Conservation (phyloP, 64 coral and sea anemone species). For the Stichodactyla mertensii region DNA sequence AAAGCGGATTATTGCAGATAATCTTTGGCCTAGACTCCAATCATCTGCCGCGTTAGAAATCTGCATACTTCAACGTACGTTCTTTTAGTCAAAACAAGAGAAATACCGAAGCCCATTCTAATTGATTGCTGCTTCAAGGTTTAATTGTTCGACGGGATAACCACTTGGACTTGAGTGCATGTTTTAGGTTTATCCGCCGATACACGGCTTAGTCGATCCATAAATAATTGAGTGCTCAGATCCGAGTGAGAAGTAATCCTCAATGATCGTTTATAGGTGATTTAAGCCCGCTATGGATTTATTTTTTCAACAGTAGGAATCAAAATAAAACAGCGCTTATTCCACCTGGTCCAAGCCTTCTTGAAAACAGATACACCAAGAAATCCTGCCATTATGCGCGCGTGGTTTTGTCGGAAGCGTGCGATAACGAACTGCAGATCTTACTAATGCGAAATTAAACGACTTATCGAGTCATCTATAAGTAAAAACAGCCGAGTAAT, state of each 20-base stretch:
- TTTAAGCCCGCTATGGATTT: not conserved
- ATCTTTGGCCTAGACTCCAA: slow-evolving; percentile 10
- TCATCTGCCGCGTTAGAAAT: not conserved
- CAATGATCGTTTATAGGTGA: not conserved
- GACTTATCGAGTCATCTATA: slow-evolving; percentile 23
- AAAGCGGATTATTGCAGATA: slow-evolving; percentile 17
- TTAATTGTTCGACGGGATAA: slow-evolving; percentile 4
- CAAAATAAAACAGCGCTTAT: not conserved
- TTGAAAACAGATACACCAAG: slow-evolving; percentile 6
- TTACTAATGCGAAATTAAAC: slow-evolving; percentile 33
- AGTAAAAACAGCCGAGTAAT: slow-evolving; percentile 20
- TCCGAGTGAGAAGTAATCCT: not conserved
- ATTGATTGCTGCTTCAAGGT: slow-evolving; percentile 5
- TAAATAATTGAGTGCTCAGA: not conserved
- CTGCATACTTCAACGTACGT: not conserved
- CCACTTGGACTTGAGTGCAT: slow-evolving; percentile 7
- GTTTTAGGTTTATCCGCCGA: not conserved
- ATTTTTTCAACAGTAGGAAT: slow-evolving; percentile 3
- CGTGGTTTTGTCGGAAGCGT: slow-evolving; percentile 1
- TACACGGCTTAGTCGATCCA: not conserved
- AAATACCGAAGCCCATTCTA: not conserved
- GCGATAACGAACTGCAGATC: not conserved
- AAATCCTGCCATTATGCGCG: not conserved
- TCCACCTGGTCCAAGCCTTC: not conserved
- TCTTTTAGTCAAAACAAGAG: slow-evolving; percentile 8